Evolutionary conservation across 2,113 vertebrate species (phyloP).

Genomic region (Hydrolagus affinis): DNA sequence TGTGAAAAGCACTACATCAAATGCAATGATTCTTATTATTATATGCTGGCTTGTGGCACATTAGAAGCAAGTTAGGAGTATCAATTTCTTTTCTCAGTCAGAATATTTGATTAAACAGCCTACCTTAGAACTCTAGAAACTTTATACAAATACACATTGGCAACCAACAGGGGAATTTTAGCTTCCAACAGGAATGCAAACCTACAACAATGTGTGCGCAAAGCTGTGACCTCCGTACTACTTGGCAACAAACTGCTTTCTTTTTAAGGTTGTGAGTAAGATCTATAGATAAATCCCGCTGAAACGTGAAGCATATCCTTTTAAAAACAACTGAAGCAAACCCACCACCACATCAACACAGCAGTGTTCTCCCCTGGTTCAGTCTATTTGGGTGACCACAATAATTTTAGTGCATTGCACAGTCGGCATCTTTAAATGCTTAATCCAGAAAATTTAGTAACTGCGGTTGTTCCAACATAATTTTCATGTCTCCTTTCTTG

Average conservation of each 20-base stretch:
- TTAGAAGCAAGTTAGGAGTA: too few species aligned
- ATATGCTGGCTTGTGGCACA: too few species aligned
- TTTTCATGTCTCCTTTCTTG: neutral
- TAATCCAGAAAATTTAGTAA: constrained; percentile 2
- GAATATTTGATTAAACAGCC: neutral
- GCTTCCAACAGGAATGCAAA: neutral
- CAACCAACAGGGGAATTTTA: neutral
- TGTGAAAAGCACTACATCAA: too few species aligned
- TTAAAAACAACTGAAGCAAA: neutral
- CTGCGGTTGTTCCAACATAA: neutral
- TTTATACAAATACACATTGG: neutral
- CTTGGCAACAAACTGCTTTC: neutral
- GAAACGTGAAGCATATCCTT: constrained; percentile 4
- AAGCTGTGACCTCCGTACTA: constrained; percentile 21
- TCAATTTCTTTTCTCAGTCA: neutral
- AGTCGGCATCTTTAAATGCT: constrained; percentile 8
- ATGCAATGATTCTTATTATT: too few species aligned
- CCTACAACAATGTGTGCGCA: neutral
- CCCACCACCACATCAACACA: neutral
- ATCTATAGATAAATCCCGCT: neutral
- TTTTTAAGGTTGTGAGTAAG: neutral
- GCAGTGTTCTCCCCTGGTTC: neutral
- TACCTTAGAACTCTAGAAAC: too few species aligned
- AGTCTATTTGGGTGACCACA: neutral
- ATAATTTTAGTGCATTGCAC: neutral